phyloP scores from a whole-genome alignment of 2,888 invertebrate species.

The Drosophila recens region DNA sequence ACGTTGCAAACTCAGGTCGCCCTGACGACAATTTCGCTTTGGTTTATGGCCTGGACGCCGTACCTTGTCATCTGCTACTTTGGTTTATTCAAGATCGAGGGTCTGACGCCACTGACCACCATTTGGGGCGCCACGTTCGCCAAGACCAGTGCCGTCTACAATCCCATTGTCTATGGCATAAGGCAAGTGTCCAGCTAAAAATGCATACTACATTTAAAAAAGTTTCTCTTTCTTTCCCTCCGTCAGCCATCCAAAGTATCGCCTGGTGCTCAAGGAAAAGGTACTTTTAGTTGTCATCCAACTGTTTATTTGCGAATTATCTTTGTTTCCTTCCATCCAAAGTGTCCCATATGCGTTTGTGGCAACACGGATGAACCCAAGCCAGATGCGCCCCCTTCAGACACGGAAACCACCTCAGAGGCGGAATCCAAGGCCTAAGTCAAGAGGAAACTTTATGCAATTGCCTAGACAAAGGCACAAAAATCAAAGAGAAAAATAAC shows the following conservation, averaged over 20 bases:
- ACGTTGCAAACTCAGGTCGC: constrained; percentile 88
- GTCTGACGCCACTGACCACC: constrained; percentile 91
- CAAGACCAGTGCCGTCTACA: constrained; percentile 95
- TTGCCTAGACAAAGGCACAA: constrained; percentile 48
- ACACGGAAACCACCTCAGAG: constrained; percentile 81
- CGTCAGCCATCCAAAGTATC: constrained; percentile 88
- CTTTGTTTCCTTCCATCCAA: not conserved
- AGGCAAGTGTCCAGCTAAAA: constrained; percentile 86
- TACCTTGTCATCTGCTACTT: constrained; percentile 93
- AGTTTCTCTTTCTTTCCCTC: not conserved
- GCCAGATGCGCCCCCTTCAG: constrained; percentile 82
- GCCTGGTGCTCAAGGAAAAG: constrained; percentile 87
- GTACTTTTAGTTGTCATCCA: constrained; percentile 17
- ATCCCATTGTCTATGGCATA: constrained; percentile 96
- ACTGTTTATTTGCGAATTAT: not conserved
- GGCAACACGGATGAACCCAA: constrained; percentile 84
- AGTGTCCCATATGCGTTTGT: constrained; percentile 87
- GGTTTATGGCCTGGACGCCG: constrained; percentile 97
- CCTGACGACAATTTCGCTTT: constrained; percentile 94
- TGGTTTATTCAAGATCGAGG: constrained; percentile 91
- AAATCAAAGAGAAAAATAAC: constrained; percentile 35
- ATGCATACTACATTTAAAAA: not conserved
- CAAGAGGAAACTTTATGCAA: constrained; percentile 33
- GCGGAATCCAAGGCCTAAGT: constrained; percentile 82
- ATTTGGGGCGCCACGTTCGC: constrained; percentile 97